phyloP scores from a whole-genome alignment of 64 coral and sea anemone genomes.

The Astreopora myriophthalma region DNA sequence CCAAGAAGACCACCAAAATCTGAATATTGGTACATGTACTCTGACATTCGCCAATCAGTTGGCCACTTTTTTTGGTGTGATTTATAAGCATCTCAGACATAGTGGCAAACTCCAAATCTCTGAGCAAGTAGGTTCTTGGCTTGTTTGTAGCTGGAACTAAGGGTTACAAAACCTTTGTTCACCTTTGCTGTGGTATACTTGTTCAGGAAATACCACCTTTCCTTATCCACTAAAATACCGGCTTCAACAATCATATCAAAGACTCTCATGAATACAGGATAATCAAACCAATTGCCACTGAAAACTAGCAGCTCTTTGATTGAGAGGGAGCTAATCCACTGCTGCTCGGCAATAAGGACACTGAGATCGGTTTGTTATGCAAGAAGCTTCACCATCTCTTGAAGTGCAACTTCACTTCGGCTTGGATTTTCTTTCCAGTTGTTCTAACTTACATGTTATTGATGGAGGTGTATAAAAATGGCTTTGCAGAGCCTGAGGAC shows the following conservation, averaged over 20 bases:
- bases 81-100: not conserved
- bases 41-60: not conserved
- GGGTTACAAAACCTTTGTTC: no score
- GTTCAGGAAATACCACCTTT: not conserved
- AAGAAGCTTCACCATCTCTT: no score
- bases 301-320: not conserved
- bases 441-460: no score
- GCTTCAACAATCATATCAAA: not conserved
- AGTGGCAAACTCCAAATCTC: not conserved
- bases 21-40: not conserved
- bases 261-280: not conserved
- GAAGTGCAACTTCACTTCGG: no score
- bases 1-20: not conserved
- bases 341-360: not conserved
- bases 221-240: not conserved
- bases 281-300: not conserved
- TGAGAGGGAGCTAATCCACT: not conserved
- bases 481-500: not conserved
- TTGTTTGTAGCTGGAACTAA: not conserved
- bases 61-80: not conserved
- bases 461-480: no score
- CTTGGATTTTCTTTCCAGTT: not conserved
- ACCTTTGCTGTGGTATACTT: not conserved
- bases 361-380: no score
- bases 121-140: not conserved